These are phyloP conservation scores for Drosophila histrio DNA, from an alignment of 2,888 invertebrate species.

Conservation along the genomic window DNA sequence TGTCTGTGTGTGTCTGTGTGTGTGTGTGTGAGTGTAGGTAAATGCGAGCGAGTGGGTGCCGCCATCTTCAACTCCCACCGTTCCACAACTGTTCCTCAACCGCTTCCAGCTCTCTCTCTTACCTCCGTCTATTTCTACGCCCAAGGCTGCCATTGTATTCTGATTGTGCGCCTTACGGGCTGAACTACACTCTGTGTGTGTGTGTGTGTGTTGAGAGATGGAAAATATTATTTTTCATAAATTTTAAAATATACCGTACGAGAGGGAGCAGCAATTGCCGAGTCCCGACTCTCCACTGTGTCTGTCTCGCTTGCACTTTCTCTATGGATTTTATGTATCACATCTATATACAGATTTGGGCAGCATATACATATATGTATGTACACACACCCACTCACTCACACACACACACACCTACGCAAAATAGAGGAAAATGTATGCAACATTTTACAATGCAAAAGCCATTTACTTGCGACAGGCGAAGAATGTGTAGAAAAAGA, in stretches of 20 bases:
- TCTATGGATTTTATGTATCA: slow-evolving; percentile 18
- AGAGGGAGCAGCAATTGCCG: slow-evolving; percentile 20
- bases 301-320: slow-evolving; percentile 42
- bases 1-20: not conserved
- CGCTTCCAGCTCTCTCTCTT: not conserved
- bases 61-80: not conserved
- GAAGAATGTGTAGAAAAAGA: slow-evolving; percentile 23
- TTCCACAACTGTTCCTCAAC: not conserved
- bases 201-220: slow-evolving; percentile 59
- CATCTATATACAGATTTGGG: slow-evolving; percentile 50
- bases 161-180: slow-evolving; percentile 54
- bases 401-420: slow-evolving; percentile 48
- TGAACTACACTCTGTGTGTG: slow-evolving; percentile 30
- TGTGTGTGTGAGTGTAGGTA: slow-evolving; percentile 49
- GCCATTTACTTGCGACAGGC: slow-evolving; percentile 67
- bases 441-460: slow-evolving; percentile 82
- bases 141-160: slow-evolving; percentile 69
- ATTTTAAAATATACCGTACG: slow-evolving; percentile 80
- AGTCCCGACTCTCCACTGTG: not conserved
- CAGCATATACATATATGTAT: slow-evolving; percentile 34
- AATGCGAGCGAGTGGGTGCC: slow-evolving; percentile 52
- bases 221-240: slow-evolving; percentile 83
- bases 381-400: slow-evolving; percentile 6
- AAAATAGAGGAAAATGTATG: slow-evolving; percentile 79
- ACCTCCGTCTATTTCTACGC: slow-evolving; percentile 21